These are phyloP conservation scores for Brachypalpus laphriformis DNA, from an alignment of 2,888 invertebrate genomes.

Conservation along the genomic window DNA sequence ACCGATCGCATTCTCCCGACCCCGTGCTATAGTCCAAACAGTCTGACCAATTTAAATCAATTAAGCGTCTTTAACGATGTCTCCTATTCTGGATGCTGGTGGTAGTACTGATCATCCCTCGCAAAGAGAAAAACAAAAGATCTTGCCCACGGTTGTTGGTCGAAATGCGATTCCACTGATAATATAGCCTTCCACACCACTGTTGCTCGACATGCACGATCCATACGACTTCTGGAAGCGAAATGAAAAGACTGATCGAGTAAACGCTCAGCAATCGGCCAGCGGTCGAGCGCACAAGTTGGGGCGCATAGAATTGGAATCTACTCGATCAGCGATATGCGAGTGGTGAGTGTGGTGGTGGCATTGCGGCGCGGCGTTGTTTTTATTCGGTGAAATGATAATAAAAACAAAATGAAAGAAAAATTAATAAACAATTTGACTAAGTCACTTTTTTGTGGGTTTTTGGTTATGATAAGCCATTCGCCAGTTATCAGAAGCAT, in stretches of 20 bases:
- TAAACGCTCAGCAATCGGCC: conserved; percentile 34
- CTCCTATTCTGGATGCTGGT: conserved; percentile 33
- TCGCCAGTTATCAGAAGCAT: conserved; percentile 29
- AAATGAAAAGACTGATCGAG: conserved; percentile 57
- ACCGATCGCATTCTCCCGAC: conserved; percentile 50
- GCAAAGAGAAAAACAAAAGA: conserved; percentile 18
- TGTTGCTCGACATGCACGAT: conserved; percentile 21
- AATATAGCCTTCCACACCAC: conserved; percentile 35
- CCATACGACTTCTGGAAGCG: conserved; percentile 19
- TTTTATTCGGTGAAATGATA: conserved; percentile 32
- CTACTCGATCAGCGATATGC: conserved; percentile 11
- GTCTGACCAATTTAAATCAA: conserved; percentile 70
- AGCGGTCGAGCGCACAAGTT: neutral
- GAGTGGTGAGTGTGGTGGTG: conserved; percentile 7
- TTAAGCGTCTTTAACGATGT: conserved; percentile 60
- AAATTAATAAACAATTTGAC: conserved; percentile 19
- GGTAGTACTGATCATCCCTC: neutral
- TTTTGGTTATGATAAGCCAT: conserved; percentile 39
- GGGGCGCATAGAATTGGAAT: neutral
- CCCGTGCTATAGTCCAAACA: conserved; percentile 26
- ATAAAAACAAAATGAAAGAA: conserved; percentile 40
- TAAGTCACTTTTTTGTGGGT: conserved; percentile 20
- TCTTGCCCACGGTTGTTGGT: conserved; percentile 34
- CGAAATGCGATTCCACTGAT: conserved; percentile 25
- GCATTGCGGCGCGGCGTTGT: neutral